Conservation (phyloP, 2,113 vertebrate species). For the Quiscalus mexicanus region DNA sequence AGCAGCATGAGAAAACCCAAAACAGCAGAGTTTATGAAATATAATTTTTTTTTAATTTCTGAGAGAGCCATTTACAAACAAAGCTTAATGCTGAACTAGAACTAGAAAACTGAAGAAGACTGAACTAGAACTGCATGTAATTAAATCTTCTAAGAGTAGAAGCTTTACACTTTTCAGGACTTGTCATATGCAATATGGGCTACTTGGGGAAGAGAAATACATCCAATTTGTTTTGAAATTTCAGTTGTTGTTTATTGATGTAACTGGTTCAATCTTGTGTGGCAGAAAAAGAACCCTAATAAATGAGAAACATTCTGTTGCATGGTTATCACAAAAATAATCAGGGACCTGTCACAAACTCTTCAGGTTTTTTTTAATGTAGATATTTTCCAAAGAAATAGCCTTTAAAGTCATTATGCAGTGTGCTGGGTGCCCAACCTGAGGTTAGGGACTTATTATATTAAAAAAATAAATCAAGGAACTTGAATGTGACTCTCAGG, state of each 20-base stretch:
- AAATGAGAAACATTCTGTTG: not conserved
- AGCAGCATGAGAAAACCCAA: not conserved
- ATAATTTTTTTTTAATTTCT: not conserved
- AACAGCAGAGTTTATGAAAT: constrained; percentile 3
- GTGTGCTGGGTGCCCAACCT: not conserved
- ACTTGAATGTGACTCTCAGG: not conserved
- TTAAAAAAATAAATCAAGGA: not conserved
- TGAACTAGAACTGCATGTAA: not conserved
- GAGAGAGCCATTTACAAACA: not conserved
- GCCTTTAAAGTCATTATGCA: not conserved
- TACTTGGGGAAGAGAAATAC: not conserved
- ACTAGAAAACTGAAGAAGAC: not conserved
- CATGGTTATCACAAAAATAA: not conserved
- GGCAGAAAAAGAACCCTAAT: not conserved
- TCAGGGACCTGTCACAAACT: not conserved
- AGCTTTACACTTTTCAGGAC: not conserved
- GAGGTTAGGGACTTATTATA: not conserved
- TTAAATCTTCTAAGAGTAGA: not conserved
- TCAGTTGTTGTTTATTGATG: not conserved
- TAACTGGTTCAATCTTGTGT: not conserved
- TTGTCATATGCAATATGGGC: not conserved
- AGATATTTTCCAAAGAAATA: not conserved
- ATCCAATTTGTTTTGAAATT: not conserved
- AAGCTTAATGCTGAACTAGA: not conserved
- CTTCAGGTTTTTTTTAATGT: not conserved